Evolutionary conservation across 2,113 vertebrate species (phyloP), one percentile per base, ranked within the genome.

Genomic region (Neomonachus schauinslandi): DNA sequence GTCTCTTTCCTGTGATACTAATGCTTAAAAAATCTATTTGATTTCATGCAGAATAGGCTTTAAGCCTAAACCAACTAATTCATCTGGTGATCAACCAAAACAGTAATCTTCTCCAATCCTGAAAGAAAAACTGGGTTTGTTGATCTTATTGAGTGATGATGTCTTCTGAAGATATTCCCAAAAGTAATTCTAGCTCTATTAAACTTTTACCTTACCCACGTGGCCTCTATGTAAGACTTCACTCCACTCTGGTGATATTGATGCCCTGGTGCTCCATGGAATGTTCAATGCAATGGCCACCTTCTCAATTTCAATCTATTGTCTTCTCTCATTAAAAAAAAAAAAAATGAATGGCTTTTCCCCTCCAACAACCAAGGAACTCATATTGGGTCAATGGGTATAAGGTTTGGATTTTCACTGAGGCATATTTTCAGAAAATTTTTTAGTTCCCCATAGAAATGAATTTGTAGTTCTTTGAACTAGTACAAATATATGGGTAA

Each of bases 401-500:
- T 55, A 91, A 33, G n/a, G 13, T 69, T 61, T 93, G 28, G 24
- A 90, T 94, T 95, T 87, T 92, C 63, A 96, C 1, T 83, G 69
- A 71, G 39, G 36, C n/a, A 26, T 71, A 88, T 61, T 13, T 82
- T 65, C 16, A 88, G 42, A 83, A 93, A 71, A 46, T 4, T 84
- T n/a, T 88, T 82, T 18, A 65, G 33, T 22, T 92, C 19, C 28
- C 22, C 19, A 28, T 33, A 61, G 15, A 91, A 90, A 87, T 59
- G 46, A 65, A 77, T 42, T 81, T 10, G 22, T 46, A 42, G 14
- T 55, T 93, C 24, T 80, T 13, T 89, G 42, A 24, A 55, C 22
- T 53, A 84, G 28, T 96, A 95, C 3, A 91, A 83, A 55, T 53
- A 76, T 24, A 83, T 87, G 7, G 11, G 39, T 95, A 81, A 95